A percentile compares a stretch with the other conserved stretches of the same genome.
phyloP scores from a whole-genome alignment of 2,113 vertebrate species.

The Mungos mungo region DNA sequence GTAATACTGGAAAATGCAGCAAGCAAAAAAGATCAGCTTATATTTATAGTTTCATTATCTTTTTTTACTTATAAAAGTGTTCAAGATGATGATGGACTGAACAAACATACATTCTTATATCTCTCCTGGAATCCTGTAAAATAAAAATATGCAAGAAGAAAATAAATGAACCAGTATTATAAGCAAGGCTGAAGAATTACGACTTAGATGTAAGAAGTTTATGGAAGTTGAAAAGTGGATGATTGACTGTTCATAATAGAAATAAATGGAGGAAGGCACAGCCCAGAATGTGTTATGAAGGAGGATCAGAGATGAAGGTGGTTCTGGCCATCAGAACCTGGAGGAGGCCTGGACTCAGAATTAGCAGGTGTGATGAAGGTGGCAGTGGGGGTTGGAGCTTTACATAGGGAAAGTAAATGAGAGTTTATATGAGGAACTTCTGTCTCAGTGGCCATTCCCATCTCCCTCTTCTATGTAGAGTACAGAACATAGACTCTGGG shows the following conservation, averaged over 20 bases:
- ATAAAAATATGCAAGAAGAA: neutral
- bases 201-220: neutral
- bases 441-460: neutral
- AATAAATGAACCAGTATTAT: neutral
- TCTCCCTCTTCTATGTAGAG: neutral
- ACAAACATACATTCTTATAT: neutral
- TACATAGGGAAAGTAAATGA: neutral
- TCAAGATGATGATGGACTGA: neutral
- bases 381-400: neutral
- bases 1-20: neutral
- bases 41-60: slow-evolving; percentile 15
- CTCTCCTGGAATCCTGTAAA: neutral
- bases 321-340: neutral
- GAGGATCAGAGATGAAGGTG: neutral
- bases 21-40: neutral
- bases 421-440: neutral
- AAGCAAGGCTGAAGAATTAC: neutral
- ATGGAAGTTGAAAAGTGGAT: neutral
- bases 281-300: neutral
- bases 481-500: neutral
- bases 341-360: neutral
- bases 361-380: neutral
- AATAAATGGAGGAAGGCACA: neutral
- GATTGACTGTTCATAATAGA: neutral
- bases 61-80: slow-evolving; percentile 3